A percentile compares a stretch with the other conserved stretches of the same genome.
Evolutionary conservation across 2,888 invertebrate genomes (phyloP).

Genomic region (Lymantria dispar): DNA sequence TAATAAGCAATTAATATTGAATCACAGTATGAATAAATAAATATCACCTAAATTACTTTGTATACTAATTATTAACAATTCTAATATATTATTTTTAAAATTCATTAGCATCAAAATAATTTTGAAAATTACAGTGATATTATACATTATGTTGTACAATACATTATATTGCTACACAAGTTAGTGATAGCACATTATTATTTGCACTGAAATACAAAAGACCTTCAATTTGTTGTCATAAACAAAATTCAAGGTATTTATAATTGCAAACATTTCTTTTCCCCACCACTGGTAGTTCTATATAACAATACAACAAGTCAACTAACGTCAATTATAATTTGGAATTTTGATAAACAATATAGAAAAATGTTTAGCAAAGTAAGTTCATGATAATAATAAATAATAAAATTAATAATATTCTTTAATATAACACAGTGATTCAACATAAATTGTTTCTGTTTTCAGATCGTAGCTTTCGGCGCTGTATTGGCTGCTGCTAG

Average conservation of each 20-base stretch:
- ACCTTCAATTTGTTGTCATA: neutral
- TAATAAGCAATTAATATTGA: too few species aligned
- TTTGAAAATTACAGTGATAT: neutral
- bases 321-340: neutral
- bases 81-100: too few species aligned
- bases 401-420: too few species aligned
- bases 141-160: too few species aligned
- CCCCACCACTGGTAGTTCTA: neutral
- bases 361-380: slow-evolving; percentile 62
- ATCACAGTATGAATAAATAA: too few species aligned
- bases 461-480: slow-evolving; percentile 65
- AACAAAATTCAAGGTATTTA: slow-evolving; percentile 14
- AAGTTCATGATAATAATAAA: slow-evolving; percentile 23
- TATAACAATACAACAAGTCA: neutral
- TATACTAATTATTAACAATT: too few species aligned
- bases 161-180: neutral
- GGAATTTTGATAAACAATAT: slow-evolving; percentile 9
- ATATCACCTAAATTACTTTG: too few species aligned
- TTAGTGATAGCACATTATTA: neutral
- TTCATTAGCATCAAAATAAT: too few species aligned
- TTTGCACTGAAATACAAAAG: neutral
- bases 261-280: slow-evolving; percentile 19
- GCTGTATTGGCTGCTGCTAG: slow-evolving; percentile 68
- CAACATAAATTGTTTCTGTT: slow-evolving; percentile 10
- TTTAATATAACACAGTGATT: too few species aligned